Evolutionary conservation across 64 coral and sea anemone species (phyloP), one percentile per base, ranked within the genome.

Genomic region (Actinia tenebrosa): DNA sequence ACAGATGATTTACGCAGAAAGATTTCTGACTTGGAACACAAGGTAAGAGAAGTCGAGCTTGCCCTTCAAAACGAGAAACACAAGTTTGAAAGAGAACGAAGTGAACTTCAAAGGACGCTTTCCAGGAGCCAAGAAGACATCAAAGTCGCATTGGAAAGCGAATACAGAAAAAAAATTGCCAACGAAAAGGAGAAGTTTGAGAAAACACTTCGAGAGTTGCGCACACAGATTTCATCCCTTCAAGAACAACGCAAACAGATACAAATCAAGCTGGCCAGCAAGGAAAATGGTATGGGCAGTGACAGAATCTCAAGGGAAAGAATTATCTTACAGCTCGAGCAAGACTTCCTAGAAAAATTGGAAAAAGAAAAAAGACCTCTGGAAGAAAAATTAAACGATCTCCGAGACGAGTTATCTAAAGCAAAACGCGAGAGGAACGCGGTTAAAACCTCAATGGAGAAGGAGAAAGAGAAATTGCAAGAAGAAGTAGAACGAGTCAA

Each of bases 201-300:
- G 59, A 86, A 93, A 86, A 97, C 94, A 19, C 71, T 97, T 19
- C 86, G 89, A 46, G 84, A 63, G 8, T 87, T 97, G 30, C 93
- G 80, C 11, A 90, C 82, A 47, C 94, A 97, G 77, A 92, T 97
- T 16, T 64, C 85, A 56, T 93, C 82, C 60, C 86, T 97, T 81
- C 94, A 97, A 81, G 88, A 97, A 72, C 91, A 97, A 44, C 85
- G 94, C 50, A 93, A 84, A 86, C 84, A 97, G 84, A 97, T 97
- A 71, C 94, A 97, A 91, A 71, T 72, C n/a, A 97, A 91, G 55
- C 53, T 97, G 19, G 77, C 88, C 8, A 90, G 53, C 78, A 89
- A 87, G 27, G 91, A 88, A 16, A 56, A 47, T 26, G 55, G 43
- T 1, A 47, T 59, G 22, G 83, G 46, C 27, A 86, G 69, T 13